Conservation (phyloP, 2,888 invertebrate species). For the Lepidocyrtinus sp. region DNA sequence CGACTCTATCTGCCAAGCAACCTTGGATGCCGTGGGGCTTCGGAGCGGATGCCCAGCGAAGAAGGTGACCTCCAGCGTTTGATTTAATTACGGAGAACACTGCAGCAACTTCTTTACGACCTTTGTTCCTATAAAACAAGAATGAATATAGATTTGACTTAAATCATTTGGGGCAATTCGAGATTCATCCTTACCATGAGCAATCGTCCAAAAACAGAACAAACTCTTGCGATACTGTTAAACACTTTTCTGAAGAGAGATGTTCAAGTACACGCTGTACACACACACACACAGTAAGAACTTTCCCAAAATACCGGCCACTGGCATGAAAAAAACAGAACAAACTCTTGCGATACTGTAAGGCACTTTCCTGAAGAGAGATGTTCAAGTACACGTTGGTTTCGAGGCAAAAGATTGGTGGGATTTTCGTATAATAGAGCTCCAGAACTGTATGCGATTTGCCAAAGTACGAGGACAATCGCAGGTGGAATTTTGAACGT, state of each 20-base stretch:
- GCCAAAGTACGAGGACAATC: background rate
- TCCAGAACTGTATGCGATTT: background rate
- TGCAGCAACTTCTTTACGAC: conserved; percentile 47
- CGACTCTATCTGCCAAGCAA: conserved; percentile 51
- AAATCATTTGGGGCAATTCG: background rate
- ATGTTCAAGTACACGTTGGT: conserved; percentile 59
- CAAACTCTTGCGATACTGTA: conserved; percentile 60
- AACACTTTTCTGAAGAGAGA: conserved; percentile 50
- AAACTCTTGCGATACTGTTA: conserved; percentile 61
- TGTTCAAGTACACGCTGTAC: conserved; percentile 59
- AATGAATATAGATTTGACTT: conserved; percentile 1
- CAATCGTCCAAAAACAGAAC: conserved; percentile 62
- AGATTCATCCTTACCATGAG: conserved; percentile 62
- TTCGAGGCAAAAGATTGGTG: conserved; percentile 47
- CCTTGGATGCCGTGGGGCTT: conserved; percentile 63
- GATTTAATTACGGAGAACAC: conserved; percentile 62
- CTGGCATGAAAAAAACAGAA: no score
- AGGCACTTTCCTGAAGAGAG: conserved; percentile 55
- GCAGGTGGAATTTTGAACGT: no score
- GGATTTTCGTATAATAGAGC: background rate
- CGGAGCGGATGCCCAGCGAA: conserved; percentile 58
- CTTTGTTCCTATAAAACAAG: conserved; percentile 53
- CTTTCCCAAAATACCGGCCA: no score
- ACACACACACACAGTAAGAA: no score
- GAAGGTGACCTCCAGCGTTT: conserved; percentile 61